A percentile compares a stretch with the other conserved stretches of the same genome.
Evolutionary conservation across 2,797 vertebrate genomes (phyloP).

Genomic region (Luscinia megarhynchos): DNA sequence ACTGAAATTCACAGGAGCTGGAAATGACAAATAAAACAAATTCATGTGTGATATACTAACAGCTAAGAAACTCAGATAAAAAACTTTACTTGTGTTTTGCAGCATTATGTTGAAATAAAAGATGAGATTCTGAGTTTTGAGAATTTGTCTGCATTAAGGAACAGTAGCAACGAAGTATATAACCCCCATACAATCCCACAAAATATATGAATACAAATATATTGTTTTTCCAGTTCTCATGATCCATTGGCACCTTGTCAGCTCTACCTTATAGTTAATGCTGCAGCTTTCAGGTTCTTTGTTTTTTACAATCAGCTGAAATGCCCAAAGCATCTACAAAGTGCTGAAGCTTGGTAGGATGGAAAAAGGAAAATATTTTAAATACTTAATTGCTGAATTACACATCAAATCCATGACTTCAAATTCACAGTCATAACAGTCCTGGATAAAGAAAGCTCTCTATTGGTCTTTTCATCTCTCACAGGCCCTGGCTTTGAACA

Average conservation of each 20-base stretch:
- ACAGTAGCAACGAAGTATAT: not conserved
- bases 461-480: not conserved
- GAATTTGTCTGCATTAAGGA: not conserved
- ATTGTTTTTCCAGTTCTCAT: not conserved
- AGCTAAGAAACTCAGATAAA: not conserved
- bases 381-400: not conserved
- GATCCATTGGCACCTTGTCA: not conserved
- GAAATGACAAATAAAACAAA: not conserved
- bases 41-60: not conserved
- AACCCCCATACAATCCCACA: not conserved
- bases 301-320: not conserved
- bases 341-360: not conserved
- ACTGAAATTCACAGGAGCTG: not conserved
- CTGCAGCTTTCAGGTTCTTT: not conserved
- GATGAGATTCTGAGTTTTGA: not conserved
- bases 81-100: not conserved
- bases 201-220: not conserved
- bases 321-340: not conserved
- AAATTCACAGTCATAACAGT: not conserved
- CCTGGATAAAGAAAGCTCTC: not conserved
- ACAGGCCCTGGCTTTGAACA: conserved; percentile 94
- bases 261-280: not conserved
- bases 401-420: not conserved
- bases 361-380: not conserved
- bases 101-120: not conserved